Conservation (phyloP, 2,888 invertebrate species). For the Poecilobothrus nobilitatus region DNA sequence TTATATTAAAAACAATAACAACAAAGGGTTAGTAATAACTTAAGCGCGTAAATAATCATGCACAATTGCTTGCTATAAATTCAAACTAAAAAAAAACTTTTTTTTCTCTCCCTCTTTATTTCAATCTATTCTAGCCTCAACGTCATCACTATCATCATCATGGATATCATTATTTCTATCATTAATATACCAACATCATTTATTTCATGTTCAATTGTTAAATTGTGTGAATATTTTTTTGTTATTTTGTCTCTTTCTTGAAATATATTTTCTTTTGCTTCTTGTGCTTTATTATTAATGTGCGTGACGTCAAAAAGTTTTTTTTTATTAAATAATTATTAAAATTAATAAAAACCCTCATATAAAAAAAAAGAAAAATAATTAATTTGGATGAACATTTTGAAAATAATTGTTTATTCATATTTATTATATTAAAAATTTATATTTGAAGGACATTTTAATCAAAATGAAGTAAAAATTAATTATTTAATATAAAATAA, state of each 20-base stretch:
- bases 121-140: not conserved
- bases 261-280: no score
- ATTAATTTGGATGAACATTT: not conserved
- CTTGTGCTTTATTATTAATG: not conserved
- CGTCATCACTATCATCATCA: not conserved
- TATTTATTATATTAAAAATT: no score
- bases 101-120: not conserved
- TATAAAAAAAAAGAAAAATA: not conserved
- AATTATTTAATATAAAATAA: no score
- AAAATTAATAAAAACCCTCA: not conserved
- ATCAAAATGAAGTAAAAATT: no score
- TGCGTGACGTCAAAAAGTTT: not conserved
- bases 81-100: not conserved
- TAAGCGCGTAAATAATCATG: constrained; percentile 6
- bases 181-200: not conserved
- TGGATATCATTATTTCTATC: not conserved
- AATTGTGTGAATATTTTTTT: no score
- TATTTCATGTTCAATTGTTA: not conserved
- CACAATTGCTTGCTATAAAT: not conserved
- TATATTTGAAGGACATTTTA: no score
- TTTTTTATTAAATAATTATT: not conserved
- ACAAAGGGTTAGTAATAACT: not conserved
- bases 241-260: not conserved
- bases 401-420: no score
- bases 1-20: not conserved